These are phyloP conservation scores for Neomonachus schauinslandi DNA, from an alignment of 2,113 vertebrate species.

Conservation along the genomic window DNA sequence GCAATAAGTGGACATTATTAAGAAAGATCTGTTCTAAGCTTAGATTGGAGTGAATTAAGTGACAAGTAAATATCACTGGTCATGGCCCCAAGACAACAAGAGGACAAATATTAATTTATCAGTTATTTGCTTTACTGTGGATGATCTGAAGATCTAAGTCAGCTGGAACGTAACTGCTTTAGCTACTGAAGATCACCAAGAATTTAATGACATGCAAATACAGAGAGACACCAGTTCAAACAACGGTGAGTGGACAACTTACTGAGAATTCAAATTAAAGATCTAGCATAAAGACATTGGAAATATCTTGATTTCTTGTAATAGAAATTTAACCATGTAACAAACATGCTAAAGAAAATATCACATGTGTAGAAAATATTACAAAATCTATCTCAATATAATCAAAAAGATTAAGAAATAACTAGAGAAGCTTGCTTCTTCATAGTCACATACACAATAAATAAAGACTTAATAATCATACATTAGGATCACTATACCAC, in stretches of 20 bases:
- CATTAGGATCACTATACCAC: background rate
- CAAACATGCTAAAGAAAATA: background rate
- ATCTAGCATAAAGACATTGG: background rate
- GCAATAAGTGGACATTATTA: background rate
- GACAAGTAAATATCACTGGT: slow-evolving; percentile 43
- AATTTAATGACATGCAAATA: background rate
- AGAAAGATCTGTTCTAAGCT: slow-evolving; percentile 25
- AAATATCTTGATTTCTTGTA: background rate
- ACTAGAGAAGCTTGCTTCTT: background rate
- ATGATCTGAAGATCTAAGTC: background rate
- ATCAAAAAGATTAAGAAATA: background rate
- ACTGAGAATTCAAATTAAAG: background rate
- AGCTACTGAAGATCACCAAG: background rate
- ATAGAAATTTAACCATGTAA: background rate
- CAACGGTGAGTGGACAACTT: background rate
- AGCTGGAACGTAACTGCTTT: background rate
- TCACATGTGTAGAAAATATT: background rate
- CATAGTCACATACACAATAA: background rate
- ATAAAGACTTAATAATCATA: background rate
- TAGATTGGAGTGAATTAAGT: slow-evolving; percentile 21
- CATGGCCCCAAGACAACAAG: slow-evolving; percentile 2
- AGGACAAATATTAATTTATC: slow-evolving; percentile 45
- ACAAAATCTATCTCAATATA: background rate
- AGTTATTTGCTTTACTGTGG: background rate
- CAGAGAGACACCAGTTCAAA: background rate